Base-by-base conservation (phyloP, 2,113 vertebrate species). In the Xiphophorus maculatus region DNA sequence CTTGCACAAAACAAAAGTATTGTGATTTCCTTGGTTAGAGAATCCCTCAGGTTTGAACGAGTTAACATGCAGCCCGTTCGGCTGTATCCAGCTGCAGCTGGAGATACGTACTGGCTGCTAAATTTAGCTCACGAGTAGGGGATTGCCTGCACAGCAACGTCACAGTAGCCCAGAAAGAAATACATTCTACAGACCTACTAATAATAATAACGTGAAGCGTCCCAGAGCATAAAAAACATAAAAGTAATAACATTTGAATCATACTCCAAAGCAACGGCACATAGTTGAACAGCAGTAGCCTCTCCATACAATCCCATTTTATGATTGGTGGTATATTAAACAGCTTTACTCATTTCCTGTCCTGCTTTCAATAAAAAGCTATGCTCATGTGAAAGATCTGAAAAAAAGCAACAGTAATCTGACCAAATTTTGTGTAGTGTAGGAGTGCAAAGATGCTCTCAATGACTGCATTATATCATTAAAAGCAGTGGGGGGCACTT, bases 111-210 rank as follows among this genome's bases (percentile, higher is more conserved):
- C 44, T 48, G 63, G 79, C 27, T 60, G 67, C 84, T 90, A 89
- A 80, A 92, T 83, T 82, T 87, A 89, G 84, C 44, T 28, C 54
- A 58, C 67, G 65, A 82, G 79, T 77, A 9, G 71, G 80, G 87
- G 88, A 90, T 88, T 25, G 86, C 88, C 84, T 86, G 74, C 67
- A 83, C 85, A 75, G 62, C 84, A 88, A 85, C 82, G 66, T 90
- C 79, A 89, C 76, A 73, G 68, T 71, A 67, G 69, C 77, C 74
- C 22, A 9, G 42, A 69, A 63, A 81, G 66, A 84, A 66, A 84
- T 67, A 77, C 44, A 80, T 73, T 77, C 74, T 63, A 68, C 71
- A 80, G 40, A 4, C 12, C 66, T 65, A n/a, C 82, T 74, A 66
- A 79, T 7, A 68, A 76, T 25, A 35, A 44, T 17, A 40, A 28